Evolutionary conservation across 2,888 invertebrate species (phyloP).

Genomic region (Sinotaia quadrata): DNA sequence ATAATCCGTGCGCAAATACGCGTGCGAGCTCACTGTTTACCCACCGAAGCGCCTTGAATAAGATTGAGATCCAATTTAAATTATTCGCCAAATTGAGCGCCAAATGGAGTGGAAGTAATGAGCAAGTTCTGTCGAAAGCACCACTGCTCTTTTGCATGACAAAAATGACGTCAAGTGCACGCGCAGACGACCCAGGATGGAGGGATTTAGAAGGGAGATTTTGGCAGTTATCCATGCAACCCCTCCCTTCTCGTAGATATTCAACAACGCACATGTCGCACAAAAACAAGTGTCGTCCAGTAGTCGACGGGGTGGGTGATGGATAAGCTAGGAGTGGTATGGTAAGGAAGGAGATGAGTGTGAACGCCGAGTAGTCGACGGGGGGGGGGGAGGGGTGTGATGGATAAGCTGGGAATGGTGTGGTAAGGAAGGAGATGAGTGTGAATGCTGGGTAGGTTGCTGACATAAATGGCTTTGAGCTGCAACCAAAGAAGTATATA

Average conservation of each 20-base stretch:
- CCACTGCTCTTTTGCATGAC: conserved; percentile 28
- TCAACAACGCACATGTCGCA: too few relatives aligned
- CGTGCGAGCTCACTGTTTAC: conserved; percentile 13
- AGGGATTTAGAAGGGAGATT: background rate
- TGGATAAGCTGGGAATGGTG: background rate
- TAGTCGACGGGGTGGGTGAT: too few relatives aligned
- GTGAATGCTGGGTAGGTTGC: background rate
- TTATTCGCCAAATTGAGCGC: conserved; percentile 31
- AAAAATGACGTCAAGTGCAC: conserved; percentile 27
- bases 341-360: background rate
- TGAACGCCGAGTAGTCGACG: too few relatives aligned
- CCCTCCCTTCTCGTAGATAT: background rate
- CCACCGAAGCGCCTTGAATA: conserved; percentile 14
- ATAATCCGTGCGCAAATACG: conserved; percentile 23
- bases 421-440: background rate
- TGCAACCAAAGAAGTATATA: too few relatives aligned
- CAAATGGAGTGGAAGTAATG: conserved; percentile 30
- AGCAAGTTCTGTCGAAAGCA: background rate
- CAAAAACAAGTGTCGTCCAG: too few relatives aligned
- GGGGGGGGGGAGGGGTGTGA: conserved; percentile 2
- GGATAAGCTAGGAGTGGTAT: background rate
- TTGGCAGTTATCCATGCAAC: background rate
- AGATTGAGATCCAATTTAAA: conserved; percentile 32
- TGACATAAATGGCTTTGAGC: too few relatives aligned
- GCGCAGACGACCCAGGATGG: conserved; percentile 22